Base-by-base conservation (phyloP, 2,888 invertebrate genomes). In the Athalia rosae region DNA sequence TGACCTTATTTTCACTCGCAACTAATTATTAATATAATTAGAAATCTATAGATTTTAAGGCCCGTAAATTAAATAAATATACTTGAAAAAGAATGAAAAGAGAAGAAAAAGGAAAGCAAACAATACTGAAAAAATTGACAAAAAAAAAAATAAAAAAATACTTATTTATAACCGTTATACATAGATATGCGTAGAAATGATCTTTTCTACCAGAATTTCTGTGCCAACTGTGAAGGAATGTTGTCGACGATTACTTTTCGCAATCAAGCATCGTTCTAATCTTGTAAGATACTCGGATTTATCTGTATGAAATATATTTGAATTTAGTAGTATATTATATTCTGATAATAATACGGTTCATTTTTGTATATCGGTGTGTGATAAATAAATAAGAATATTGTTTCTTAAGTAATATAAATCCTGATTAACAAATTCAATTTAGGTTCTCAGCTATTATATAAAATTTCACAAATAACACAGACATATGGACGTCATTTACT, bases 281-380 rank as follows among this genome's bases (percentile, higher is more conserved):
- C 89, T 89, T 89, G 89, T 89, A 89, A 89, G 85, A 89, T 89
- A 89, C 88, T 89, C 89, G 86, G 85, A 89, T 87, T 74, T 89
- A 89, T 86, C 88, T 89, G 88, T 88, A 89, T 88, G 86, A 88
- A 89, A 89, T 88, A 89, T 89, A 89, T 88, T 88, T 89, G 86
- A 89, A 89, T 87, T 89, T 89, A 87, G 88, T 88, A 89, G 88
- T 85, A 87, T 87, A 88, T 89, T 89, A 88, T 89, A 89, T 89
- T 89, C 89, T 89, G 88, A 89, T 89, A 89, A 88, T 89, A 88
- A 88, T 89, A 89, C 87, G 86, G 87, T 89, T 89, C 88, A 88
- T 89, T 89, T 89, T 89, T 89, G 89, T 89, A 89, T 89, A 89
- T 89, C 89, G 89, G 89, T 89, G 89, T 89, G 89, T 89, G 89